Base-by-base conservation (phyloP, 2,797 vertebrate genomes). In the Acestrorhynchus altus region DNA sequence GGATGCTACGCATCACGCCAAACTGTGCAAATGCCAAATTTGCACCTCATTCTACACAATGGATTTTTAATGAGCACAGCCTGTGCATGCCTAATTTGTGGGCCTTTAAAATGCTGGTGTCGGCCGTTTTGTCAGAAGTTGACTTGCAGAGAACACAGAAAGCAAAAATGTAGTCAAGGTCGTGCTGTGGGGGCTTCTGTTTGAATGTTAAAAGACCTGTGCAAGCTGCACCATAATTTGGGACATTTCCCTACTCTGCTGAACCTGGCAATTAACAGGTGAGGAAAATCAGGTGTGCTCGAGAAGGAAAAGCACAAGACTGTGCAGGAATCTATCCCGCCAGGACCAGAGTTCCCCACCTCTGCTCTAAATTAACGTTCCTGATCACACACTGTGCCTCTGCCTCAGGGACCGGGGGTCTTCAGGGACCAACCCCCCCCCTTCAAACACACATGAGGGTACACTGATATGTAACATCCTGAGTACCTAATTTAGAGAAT, bases 21-120 rank as follows among this genome's bases (percentile, higher is more conserved):
- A 78, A 83, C 73, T 71, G 60, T 65, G 31, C 75, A 40, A 72
- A 56, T 85, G 81, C 78, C 83, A 81, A 59, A 77, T 76, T 71
- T 80, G 77, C 65, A 82, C 80, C 83, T 82, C 76, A 44, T 80
- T 69, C 59, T 35, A 31, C 67, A 81, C 71, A 83, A 73, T 76
- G 71, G 74, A 76, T 83, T 85, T 84, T 83, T 84, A 82, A 82
- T 80, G 79, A 85, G 83, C 59, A 26, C 76, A 59, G 67, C 20
- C 68, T 74, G 69, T 81, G 79, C 82, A 78, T 83, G 78, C 76
- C 66, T 74, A 72, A 83, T 76, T 56, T 77, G 60, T 44, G 18
- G 74, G 68, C 63, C 56, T 79, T 81, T 74, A 78, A 81, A 85
- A 85, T 22, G 69, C 72, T 68, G 52, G 68, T 11, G 76, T 84